A percentile compares a stretch with the other conserved stretches of the same genome.
Conservation (phyloP, 2,113 vertebrate species). For the Nestor notabilis region DNA sequence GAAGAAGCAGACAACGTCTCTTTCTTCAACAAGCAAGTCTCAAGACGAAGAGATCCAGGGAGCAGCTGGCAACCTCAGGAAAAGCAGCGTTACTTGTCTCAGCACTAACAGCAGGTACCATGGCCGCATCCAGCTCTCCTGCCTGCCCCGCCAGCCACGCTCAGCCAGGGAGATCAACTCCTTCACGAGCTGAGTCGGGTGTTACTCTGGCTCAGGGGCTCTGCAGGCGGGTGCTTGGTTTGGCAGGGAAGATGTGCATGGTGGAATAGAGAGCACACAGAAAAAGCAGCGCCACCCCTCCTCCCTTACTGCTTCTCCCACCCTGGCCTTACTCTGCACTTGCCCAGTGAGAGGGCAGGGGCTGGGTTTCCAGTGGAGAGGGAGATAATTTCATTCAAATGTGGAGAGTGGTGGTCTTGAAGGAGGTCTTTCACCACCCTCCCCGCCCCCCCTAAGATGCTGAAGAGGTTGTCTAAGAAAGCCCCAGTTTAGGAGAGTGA, state of each 20-base stretch:
- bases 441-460: background rate
- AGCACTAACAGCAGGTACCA: background rate
- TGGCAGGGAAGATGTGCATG: background rate
- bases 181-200: fast-evolving
- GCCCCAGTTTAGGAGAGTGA: background rate
- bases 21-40: background rate
- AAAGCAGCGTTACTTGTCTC: background rate
- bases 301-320: background rate
- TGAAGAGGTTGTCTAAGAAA: background rate
- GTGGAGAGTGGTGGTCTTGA: background rate
- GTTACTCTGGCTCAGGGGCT: background rate
- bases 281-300: background rate
- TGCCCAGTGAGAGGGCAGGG: background rate
- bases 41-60: background rate
- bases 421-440: background rate
- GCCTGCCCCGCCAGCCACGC: background rate
- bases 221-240: background rate
- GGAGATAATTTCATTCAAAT: background rate
- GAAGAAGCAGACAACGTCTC: background rate
- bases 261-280: background rate
- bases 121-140: background rate
- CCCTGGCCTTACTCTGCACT: background rate
- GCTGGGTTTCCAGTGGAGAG: background rate
- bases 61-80: background rate
- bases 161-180: background rate